These are phyloP conservation scores for Epinephelus malabaricus DNA, from an alignment of 2,797 vertebrate genomes.

Conservation along the genomic window DNA sequence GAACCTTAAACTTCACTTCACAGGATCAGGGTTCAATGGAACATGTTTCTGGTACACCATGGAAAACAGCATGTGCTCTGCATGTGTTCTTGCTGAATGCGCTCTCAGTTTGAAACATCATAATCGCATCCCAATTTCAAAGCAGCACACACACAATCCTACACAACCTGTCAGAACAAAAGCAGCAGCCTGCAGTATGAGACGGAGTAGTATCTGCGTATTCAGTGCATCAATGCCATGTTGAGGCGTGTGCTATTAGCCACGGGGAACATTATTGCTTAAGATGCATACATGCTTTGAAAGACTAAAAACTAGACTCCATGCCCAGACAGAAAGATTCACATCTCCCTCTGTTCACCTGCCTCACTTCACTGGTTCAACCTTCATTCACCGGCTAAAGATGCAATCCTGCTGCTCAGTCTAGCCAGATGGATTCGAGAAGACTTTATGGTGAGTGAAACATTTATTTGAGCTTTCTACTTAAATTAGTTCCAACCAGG, in stretches of 20 bases:
- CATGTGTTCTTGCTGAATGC: conserved; percentile 6
- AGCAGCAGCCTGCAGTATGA: conserved; percentile 29
- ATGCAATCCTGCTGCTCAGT: conserved; percentile 13
- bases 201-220: conserved; percentile 28
- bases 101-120: conserved; percentile 29
- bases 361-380: conserved; percentile 6
- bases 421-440: conserved; percentile 3
- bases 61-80: neutral
- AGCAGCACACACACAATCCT: conserved; percentile 25
- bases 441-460: conserved; percentile 7
- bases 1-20: neutral
- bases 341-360: conserved; percentile 4
- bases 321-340: neutral
- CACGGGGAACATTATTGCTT: conserved; percentile 6
- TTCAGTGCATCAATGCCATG: conserved; percentile 9
- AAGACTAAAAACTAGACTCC: neutral
- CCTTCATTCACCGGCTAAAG: conserved; percentile 4
- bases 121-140: conserved; percentile 33
- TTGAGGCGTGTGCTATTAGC: conserved; percentile 10
- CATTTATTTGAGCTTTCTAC: conserved; percentile 38
- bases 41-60: neutral
- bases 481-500: conserved; percentile 31
- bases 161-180: conserved; percentile 37
- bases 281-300: conserved; percentile 14
- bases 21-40: no score